Evolutionary conservation across 1,140 invertebrate genomes (phyloP).

Genomic region (Rhagoletis pomonella): DNA sequence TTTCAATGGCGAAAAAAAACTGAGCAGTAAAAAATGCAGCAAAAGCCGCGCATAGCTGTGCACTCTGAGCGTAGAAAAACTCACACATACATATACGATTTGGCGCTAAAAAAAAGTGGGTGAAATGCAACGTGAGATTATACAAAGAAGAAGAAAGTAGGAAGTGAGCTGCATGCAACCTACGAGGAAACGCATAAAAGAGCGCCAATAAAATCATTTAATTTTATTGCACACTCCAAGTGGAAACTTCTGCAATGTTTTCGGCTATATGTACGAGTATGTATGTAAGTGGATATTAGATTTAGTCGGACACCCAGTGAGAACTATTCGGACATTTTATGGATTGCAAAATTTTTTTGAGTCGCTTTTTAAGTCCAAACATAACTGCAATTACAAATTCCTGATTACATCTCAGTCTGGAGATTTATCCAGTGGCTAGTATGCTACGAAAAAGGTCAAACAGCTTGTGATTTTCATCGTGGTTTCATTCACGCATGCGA

Average conservation of each 20-base stretch:
- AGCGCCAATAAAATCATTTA: conserved; percentile 23
- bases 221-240: background rate
- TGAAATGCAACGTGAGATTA: background rate
- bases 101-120: background rate
- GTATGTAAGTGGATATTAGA: background rate
- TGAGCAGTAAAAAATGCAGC: background rate
- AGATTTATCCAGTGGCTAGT: no score
- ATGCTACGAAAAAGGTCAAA: no score
- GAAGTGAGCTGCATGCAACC: background rate
- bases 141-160: background rate
- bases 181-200: background rate
- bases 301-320: background rate
- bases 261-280: background rate
- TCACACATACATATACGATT: background rate
- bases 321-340: background rate
- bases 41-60: background rate
- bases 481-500: no score
- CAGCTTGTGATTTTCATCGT: no score
- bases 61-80: background rate
- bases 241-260: background rate
- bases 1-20: background rate
- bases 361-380: no score
- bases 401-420: no score
- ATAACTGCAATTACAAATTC: no score
- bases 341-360: no score